Conservation (phyloP, 2,797 vertebrate species). For the Gobionotothen gibberifrons region DNA sequence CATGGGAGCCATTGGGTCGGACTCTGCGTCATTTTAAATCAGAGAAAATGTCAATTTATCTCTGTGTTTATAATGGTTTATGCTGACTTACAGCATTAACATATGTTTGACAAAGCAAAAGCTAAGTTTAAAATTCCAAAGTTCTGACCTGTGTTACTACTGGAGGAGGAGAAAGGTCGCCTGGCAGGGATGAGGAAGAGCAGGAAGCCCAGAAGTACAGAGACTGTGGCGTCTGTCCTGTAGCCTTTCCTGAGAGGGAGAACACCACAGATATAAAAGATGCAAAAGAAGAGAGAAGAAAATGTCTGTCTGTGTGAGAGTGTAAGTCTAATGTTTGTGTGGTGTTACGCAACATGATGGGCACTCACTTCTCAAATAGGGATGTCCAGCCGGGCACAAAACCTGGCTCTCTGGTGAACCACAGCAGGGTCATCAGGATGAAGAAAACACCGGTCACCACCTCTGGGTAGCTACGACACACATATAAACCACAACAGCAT, state of each 20-base stretch:
- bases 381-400: conserved; percentile 98
- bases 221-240: conserved; percentile 95
- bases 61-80: too few relatives aligned
- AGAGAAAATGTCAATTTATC: conserved; percentile 4
- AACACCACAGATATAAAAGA: conserved; percentile 3
- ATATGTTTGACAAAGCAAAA: too few relatives aligned
- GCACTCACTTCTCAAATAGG: conserved; percentile 93
- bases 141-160: conserved; percentile 80
- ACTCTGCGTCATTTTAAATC: conserved; percentile 68
- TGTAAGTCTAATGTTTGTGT: neutral
- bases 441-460: conserved; percentile 97
- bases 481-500: conserved; percentile 1
- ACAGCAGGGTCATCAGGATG: conserved; percentile 95
- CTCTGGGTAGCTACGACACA: conserved; percentile 90
- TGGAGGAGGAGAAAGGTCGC: conserved; percentile 84
- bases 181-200: conserved; percentile 97
- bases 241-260: conserved; percentile 90
- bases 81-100: too few relatives aligned
- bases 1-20: conserved; percentile 87
- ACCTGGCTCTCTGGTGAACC: conserved; percentile 98
- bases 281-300: neutral
- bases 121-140: too few relatives aligned
- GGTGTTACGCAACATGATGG: neutral
- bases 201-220: conserved; percentile 95
- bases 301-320: neutral